Evolutionary conservation across 2,797 vertebrate genomes (phyloP).

Genomic region (Heteromormyrus szaboi): DNA sequence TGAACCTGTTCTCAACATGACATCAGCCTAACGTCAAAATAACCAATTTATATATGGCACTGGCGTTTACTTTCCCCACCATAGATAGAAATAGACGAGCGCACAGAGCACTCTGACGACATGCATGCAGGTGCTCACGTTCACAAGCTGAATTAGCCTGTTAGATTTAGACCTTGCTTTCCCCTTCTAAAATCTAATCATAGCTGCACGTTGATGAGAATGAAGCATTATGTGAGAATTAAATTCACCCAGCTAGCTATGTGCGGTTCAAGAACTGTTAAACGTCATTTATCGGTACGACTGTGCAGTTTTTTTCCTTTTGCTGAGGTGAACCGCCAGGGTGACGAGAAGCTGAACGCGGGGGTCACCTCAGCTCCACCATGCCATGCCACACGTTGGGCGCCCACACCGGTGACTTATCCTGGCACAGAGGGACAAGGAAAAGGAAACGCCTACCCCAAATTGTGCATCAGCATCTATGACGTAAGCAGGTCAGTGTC

Average conservation of each 20-base stretch:
- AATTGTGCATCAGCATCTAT: background rate
- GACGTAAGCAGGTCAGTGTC: background rate
- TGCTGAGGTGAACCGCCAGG: background rate
- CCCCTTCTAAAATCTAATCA: background rate
- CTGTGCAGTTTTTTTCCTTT: background rate
- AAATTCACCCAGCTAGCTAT: background rate
- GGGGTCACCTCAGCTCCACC: background rate
- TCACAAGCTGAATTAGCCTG: background rate
- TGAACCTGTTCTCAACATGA: background rate
- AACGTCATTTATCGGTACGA: background rate
- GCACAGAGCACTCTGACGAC: background rate
- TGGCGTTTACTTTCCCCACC: background rate
- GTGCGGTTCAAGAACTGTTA: background rate
- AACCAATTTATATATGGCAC: background rate
- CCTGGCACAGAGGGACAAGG: background rate
- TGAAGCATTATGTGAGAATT: background rate
- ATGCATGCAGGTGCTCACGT: background rate
- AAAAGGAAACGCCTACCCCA: background rate
- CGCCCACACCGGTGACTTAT: background rate
- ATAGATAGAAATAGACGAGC: background rate
- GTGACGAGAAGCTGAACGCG: background rate
- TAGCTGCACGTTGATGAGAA: background rate
- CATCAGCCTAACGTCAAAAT: background rate
- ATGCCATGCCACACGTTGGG: background rate
- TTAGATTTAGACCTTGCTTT: background rate